Evolutionary conservation across 1,140 invertebrate species (phyloP), one percentile per base, ranked within the genome.

Genomic region (Bombus waltoni): DNA sequence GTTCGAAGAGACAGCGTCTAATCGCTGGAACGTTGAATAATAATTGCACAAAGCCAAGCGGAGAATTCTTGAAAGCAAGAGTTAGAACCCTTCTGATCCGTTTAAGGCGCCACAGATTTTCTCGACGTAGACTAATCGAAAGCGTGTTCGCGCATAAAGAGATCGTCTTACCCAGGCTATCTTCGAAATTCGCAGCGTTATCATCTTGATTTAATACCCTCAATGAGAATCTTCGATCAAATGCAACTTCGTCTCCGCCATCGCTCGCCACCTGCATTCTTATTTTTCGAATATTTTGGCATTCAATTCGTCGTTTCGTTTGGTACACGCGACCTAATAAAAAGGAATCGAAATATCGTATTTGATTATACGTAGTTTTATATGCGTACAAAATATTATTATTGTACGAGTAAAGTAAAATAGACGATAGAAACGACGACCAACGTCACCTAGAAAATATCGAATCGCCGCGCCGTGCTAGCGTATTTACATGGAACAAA

Each of bases 91-190:
- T 42, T 40, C 28, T 80, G 78, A 70, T 70, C 65, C 78, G 65
- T 80, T 80, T 70, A 80, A 80, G 65, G 38, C 44, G 42, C 44
- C 78, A 38, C 65, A 70, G 65, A 80, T 80, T 80, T 80, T 70
- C 78, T 11, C 44, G 78, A 80, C 44, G 44, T 53, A 53, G 44
- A 70, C 65, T 80, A 80, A 80, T 80, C 78, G 78, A 80, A 80
- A 80, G 44, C 78, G 78, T 80, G 78, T 70, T 62, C 42, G 44
- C 65, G 78, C 78, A 80, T 80, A 80, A 70, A 70, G n/a, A 42
- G 40, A 25, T 38, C 78, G 35, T 53, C 78, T 80, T 80, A 80
- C 65, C 53, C 42, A 8, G 25, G 44, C 18, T 47, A 35, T 47
- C 78, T 70, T 80, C 42, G 32, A 38, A 53, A 70, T 66, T 70